A percentile compares a stretch with the other conserved stretches of the same genome.
phyloP scores from a whole-genome alignment of 2,113 vertebrate genomes.

The Laticauda laticaudata region DNA sequence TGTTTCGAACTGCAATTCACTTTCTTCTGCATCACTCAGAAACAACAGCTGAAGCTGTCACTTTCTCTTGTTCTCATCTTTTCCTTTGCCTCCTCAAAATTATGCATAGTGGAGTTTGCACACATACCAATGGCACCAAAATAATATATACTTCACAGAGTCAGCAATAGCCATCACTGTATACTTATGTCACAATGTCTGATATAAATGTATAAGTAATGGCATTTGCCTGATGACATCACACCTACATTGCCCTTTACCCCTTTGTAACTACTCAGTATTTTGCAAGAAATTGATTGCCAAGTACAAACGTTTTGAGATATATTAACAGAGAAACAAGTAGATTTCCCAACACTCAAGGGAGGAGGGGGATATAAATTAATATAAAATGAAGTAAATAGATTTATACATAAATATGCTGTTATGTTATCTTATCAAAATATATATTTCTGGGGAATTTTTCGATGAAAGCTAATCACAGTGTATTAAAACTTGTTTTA shows the following conservation, averaged over 20 bases:
- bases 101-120: background rate
- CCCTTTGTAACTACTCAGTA: background rate
- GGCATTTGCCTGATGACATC: background rate
- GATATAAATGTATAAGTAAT: background rate
- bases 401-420: background rate
- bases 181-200: background rate
- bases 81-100: background rate
- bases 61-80: no score
- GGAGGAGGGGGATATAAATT: background rate
- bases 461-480: background rate
- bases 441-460: background rate
- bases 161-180: background rate
- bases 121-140: background rate
- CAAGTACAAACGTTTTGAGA: background rate
- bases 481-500: slow-evolving; percentile 15
- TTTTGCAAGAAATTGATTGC: background rate
- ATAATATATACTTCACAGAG: background rate
- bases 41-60: background rate
- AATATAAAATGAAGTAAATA: background rate
- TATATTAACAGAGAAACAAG: background rate
- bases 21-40: background rate
- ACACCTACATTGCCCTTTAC: background rate
- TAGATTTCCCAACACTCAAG: background rate
- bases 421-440: slow-evolving; percentile 25
- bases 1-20: background rate